phyloP scores from a whole-genome alignment of 1,140 invertebrate genomes.

The Trichogramma pretiosum region DNA sequence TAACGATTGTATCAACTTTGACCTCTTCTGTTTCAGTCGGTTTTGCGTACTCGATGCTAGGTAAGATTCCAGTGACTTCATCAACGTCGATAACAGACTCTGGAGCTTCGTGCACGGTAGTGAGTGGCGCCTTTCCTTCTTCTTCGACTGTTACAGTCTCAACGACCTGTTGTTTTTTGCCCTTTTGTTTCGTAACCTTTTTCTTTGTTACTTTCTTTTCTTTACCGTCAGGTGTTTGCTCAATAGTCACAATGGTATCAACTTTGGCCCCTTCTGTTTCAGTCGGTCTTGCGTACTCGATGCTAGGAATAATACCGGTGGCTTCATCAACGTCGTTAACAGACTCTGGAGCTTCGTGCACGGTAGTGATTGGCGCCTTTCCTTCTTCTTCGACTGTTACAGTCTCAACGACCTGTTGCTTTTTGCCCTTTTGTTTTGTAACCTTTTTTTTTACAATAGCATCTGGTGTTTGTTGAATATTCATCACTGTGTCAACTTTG shows the following conservation, averaged over 20 bases:
- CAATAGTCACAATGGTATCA: conserved; percentile 14
- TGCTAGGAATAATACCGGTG: neutral
- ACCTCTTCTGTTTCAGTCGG: conserved; percentile 9
- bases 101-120: conserved; percentile 15
- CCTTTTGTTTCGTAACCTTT: conserved; percentile 30
- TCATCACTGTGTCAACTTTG: conserved; percentile 10
- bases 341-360: conserved; percentile 16
- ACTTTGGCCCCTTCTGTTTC: conserved; percentile 8
- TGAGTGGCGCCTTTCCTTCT: conserved; percentile 25
- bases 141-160: conserved; percentile 41
- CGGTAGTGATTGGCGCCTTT: conserved; percentile 16
- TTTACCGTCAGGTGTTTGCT: conserved; percentile 15
- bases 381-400: conserved; percentile 35
- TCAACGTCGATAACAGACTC: conserved; percentile 20
- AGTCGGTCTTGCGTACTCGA: conserved; percentile 3
- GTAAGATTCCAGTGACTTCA: conserved; percentile 7
- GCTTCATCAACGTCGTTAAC: conserved; percentile 10
- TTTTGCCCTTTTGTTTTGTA: conserved; percentile 27
- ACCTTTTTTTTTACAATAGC: conserved; percentile 28
- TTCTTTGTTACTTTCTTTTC: conserved; percentile 24
- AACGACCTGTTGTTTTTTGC: conserved; percentile 34
- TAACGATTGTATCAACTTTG: no score
- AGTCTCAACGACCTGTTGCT: conserved; percentile 42
- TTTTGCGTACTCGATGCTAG: conserved; percentile 2
- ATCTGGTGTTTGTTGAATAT: conserved; percentile 13